Conservation (phyloP, 2,888 invertebrate species). For the Xylophagus ater region DNA sequence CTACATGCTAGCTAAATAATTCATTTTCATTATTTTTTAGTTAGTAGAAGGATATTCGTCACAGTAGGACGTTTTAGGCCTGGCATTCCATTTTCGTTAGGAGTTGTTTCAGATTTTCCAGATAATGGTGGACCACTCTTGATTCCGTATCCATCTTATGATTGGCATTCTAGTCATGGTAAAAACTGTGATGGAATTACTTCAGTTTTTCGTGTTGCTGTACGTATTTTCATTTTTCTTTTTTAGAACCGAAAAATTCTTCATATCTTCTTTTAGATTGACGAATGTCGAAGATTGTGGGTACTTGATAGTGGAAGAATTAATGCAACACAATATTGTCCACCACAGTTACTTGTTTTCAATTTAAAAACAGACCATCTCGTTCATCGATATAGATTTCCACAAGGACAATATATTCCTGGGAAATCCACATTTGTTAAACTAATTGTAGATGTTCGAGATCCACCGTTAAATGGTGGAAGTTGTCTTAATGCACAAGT, state of each 20-base stretch:
- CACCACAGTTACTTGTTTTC: slow-evolving; percentile 63
- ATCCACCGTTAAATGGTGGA: slow-evolving; percentile 31
- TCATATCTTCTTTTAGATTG: slow-evolving; percentile 41
- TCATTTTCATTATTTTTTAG: no score
- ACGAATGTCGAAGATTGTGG: slow-evolving; percentile 54
- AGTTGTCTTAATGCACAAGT: slow-evolving; percentile 47
- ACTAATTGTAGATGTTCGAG: slow-evolving; percentile 44
- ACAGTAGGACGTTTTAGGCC: slow-evolving; percentile 59
- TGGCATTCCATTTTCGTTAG: slow-evolving; percentile 63
- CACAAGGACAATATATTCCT: slow-evolving; percentile 24
- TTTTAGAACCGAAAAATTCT: no score
- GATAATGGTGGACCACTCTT: slow-evolving; percentile 43
- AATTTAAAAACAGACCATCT: slow-evolving; percentile 50
- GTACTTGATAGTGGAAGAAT: slow-evolving; percentile 52
- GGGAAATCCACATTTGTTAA: slow-evolving; percentile 34
- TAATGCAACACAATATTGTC: slow-evolving; percentile 49
- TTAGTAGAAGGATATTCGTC: slow-evolving; percentile 58
- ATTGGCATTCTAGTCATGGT: slow-evolving; percentile 48
- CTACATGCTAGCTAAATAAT: no score
- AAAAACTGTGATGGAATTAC: slow-evolving; percentile 53
- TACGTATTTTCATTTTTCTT: no score
- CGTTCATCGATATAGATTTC: slow-evolving; percentile 35
- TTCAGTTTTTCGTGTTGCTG: slow-evolving; percentile 63
- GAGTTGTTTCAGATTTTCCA: slow-evolving; percentile 42
- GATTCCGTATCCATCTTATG: slow-evolving; percentile 54